These are phyloP conservation scores for Morone chrysops DNA, from an alignment of 2,113 vertebrate genomes.

Conservation along the genomic window DNA sequence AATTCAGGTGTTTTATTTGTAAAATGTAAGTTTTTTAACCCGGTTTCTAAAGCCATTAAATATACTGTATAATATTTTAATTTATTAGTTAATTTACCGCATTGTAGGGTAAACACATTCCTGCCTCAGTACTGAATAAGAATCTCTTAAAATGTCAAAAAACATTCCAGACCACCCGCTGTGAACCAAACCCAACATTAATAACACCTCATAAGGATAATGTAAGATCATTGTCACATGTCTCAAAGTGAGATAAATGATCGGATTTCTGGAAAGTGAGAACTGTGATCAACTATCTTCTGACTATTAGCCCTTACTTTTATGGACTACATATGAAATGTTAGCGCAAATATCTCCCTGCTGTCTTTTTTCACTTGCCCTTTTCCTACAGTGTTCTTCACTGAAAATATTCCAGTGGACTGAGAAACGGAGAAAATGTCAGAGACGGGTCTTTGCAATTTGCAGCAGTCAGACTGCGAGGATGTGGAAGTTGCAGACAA, in stretches of 20 bases:
- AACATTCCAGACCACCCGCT: neutral
- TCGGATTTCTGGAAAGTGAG: neutral
- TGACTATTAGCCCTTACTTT: neutral
- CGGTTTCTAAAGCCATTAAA: neutral
- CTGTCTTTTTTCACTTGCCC: neutral
- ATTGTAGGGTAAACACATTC: neutral
- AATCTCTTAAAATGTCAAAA: neutral
- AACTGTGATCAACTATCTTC: neutral
- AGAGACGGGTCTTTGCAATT: neutral
- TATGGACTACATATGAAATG: neutral
- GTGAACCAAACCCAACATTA: neutral
- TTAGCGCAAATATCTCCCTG: neutral
- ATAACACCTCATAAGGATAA: too few relatives aligned
- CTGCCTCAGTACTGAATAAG: neutral
- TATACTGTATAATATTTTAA: neutral
- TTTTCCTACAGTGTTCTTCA: slow-evolving; percentile 21
- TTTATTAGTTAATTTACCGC: neutral
- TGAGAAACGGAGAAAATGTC: slow-evolving; percentile 14
- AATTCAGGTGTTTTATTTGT: neutral
- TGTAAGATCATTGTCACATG: neutral
- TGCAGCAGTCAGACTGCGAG: slow-evolving; percentile 6
- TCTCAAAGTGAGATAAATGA: neutral
- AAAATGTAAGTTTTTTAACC: too few relatives aligned
- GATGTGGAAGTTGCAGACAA: neutral
- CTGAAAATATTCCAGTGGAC: slow-evolving; percentile 17